Conservation (phyloP, 2,797 vertebrate genomes). For the Lophotriccus pileatus region DNA sequence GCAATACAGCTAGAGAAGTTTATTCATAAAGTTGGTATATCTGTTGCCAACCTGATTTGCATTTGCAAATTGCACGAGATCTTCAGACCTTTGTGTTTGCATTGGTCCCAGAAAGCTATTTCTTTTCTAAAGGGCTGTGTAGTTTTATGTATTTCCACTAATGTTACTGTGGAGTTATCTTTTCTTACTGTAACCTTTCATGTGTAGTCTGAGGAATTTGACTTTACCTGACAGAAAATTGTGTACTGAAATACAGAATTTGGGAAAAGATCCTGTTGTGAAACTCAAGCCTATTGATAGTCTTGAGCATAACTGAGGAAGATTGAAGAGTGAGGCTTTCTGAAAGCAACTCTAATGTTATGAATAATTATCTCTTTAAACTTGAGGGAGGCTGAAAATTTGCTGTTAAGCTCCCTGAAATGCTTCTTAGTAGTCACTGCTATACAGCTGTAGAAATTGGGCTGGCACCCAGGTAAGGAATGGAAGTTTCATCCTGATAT, state of each 20-base stretch:
- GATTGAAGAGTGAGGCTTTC: slow-evolving; percentile 5
- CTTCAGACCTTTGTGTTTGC: neutral
- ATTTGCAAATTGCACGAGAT: neutral
- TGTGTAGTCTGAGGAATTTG: neutral
- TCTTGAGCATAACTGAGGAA: slow-evolving; percentile 2
- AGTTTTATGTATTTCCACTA: neutral
- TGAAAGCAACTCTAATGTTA: slow-evolving; percentile 20
- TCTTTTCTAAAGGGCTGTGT: neutral
- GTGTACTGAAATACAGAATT: slow-evolving; percentile 30
- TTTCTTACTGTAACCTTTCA: neutral
- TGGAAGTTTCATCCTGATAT: slow-evolving; percentile 64
- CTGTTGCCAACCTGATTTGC: neutral
- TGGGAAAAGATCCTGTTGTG: neutral
- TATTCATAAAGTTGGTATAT: neutral
- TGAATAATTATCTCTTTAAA: slow-evolving; percentile 67
- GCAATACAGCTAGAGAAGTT: neutral
- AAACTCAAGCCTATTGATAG: slow-evolving; percentile 19
- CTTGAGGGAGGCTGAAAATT: slow-evolving; percentile 59
- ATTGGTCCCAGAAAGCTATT: neutral
- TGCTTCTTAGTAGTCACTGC: slow-evolving; percentile 40
- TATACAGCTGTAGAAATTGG: slow-evolving; percentile 44
- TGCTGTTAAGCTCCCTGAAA: slow-evolving; percentile 52
- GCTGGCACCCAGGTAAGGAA: slow-evolving; percentile 53
- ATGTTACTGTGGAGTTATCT: neutral
- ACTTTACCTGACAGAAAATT: neutral